phyloP scores from a whole-genome alignment of 2,888 invertebrate species.

The Diarsia brunnea region DNA sequence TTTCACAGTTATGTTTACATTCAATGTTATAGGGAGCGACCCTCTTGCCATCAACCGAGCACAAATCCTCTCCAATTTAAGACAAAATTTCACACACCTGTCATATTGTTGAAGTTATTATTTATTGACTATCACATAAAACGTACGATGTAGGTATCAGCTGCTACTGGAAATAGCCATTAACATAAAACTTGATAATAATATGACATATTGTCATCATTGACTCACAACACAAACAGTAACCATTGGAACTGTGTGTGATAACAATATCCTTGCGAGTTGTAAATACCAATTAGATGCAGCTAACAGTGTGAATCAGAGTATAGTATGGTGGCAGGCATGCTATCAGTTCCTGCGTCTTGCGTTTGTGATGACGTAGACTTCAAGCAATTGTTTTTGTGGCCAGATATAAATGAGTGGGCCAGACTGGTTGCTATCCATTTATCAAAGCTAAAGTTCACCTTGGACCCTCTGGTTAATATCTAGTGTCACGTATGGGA shows the following conservation, averaged over 20 bases:
- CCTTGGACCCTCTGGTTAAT: constrained; percentile 47
- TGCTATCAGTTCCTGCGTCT: constrained; percentile 22
- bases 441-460: constrained; percentile 53
- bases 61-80: neutral
- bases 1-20: neutral
- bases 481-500: constrained; percentile 38
- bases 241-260: constrained; percentile 3
- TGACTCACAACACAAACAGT: constrained; percentile 32
- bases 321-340: constrained; percentile 17
- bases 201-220: constrained; percentile 17
- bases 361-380: constrained; percentile 34
- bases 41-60: neutral
- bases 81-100: neutral
- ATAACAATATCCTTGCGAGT: constrained; percentile 56
- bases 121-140: neutral
- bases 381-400: constrained; percentile 34
- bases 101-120: neutral
- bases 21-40: neutral
- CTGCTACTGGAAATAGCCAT: constrained; percentile 14
- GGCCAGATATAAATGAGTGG: constrained; percentile 8
- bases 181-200: constrained; percentile 8
- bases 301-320: constrained; percentile 54
- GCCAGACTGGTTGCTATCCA: constrained; percentile 40
- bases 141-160: neutral
- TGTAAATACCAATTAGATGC: constrained; percentile 59